Conservation (phyloP, 2,113 vertebrate genomes). For the Telmatochromis brichardi region DNA sequence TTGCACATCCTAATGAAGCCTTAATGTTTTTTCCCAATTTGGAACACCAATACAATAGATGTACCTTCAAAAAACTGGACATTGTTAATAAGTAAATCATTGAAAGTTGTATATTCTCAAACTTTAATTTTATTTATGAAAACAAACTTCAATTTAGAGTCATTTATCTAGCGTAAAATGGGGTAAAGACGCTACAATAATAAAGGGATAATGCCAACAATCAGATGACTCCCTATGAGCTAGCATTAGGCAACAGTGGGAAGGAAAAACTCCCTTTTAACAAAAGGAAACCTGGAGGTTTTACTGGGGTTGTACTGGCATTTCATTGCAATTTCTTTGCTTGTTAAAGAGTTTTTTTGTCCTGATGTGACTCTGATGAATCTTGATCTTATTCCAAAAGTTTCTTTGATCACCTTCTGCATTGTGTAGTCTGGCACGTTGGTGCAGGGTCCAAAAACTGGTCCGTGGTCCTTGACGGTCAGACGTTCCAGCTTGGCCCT, state of each 20-base stretch:
- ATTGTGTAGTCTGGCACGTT: constrained; percentile 83
- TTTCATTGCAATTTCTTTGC: background rate
- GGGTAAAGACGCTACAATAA: background rate
- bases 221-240: background rate
- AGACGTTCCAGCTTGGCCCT: constrained; percentile 86
- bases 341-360: background rate
- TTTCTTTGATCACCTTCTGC: constrained; percentile 81
- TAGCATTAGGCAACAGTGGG: background rate
- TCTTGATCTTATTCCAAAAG: background rate
- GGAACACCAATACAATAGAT: background rate
- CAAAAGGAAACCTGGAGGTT: background rate
- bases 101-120: background rate
- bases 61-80: background rate
- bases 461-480: constrained; percentile 90
- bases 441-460: constrained; percentile 79
- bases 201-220: background rate
- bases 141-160: background rate
- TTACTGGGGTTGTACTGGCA: background rate
- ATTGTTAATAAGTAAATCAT: background rate
- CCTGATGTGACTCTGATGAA: background rate
- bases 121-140: background rate
- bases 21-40: background rate
- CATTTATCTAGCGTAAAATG: background rate
- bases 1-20: background rate
- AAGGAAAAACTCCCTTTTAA: background rate